These are phyloP conservation scores for Ellobium chinense DNA, from an alignment of 2,888 invertebrate species.

Conservation along the genomic window DNA sequence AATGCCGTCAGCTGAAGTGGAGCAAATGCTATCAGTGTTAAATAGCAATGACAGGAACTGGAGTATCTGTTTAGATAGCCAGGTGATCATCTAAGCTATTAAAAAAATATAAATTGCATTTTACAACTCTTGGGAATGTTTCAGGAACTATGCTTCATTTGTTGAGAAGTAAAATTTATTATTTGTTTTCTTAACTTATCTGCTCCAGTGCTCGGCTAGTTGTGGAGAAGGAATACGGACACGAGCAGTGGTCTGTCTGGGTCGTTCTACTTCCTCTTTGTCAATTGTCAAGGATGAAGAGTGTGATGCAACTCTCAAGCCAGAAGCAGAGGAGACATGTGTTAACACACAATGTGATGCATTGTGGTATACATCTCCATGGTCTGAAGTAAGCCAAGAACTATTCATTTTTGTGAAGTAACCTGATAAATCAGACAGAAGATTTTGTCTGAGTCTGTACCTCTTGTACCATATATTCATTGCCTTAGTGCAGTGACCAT, in stretches of 20 bases:
- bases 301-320: conserved; percentile 60
- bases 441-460: too few species aligned
- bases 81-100: too few species aligned
- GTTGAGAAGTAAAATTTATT: too few species aligned
- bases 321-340: conserved; percentile 52
- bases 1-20: too few species aligned
- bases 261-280: conserved; percentile 36
- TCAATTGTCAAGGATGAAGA: conserved; percentile 57
- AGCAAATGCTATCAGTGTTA: too few species aligned
- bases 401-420: too few species aligned
- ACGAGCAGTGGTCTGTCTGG: conserved; percentile 63
- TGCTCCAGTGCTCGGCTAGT: conserved; percentile 63
- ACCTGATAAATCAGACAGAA: too few species aligned
- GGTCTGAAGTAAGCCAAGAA: conserved; percentile 69
- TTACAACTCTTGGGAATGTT: neutral
- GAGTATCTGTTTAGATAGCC: too few species aligned
- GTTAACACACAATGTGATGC: conserved; percentile 54
- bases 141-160: too few species aligned
- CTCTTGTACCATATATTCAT: too few species aligned
- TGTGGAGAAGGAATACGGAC: conserved; percentile 63
- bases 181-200: neutral
- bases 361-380: conserved; percentile 66
- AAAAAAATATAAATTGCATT: neutral
- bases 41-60: too few species aligned
- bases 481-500: too few species aligned